A percentile compares a stretch with the other conserved stretches of the same genome.
Conservation (phyloP, 1,140 invertebrate genomes). For the Macrostomum lignano region DNA sequence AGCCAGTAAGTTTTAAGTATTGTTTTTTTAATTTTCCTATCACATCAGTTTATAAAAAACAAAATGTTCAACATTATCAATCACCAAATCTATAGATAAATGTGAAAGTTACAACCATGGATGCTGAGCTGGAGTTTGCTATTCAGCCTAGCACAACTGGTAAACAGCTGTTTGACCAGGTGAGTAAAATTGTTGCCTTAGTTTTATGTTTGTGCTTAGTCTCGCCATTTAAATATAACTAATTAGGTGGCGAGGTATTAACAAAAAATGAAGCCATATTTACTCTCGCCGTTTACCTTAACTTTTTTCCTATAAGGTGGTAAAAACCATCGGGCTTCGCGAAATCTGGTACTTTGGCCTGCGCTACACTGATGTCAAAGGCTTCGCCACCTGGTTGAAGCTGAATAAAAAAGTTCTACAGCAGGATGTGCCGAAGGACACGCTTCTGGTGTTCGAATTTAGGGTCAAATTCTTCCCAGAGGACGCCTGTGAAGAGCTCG, state of each 20-base stretch:
- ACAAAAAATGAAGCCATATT: too few relatives aligned
- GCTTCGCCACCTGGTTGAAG: slow-evolving; percentile 88
- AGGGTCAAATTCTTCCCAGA: slow-evolving; percentile 97
- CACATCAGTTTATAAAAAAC: background rate
- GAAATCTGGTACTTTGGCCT: slow-evolving; percentile 99
- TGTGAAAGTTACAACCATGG: slow-evolving; percentile 85
- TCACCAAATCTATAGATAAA: slow-evolving; percentile 35
- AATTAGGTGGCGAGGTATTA: too few relatives aligned
- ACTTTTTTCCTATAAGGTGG: slow-evolving; percentile 31
- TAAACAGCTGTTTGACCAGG: slow-evolving; percentile 82
- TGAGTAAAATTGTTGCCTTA: slow-evolving; percentile 8
- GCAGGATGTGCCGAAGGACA: slow-evolving; percentile 53
- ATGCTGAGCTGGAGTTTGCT: slow-evolving; percentile 90
- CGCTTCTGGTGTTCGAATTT: slow-evolving; percentile 80
- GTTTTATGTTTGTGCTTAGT: background rate
- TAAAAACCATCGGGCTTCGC: slow-evolving; percentile 84
- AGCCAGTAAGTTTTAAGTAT: too few relatives aligned
- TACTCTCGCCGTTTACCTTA: too few relatives aligned
- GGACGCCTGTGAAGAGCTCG: slow-evolving; percentile 90
- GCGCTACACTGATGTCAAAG: slow-evolving; percentile 87
- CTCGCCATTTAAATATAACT: too few relatives aligned
- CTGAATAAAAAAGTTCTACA: slow-evolving; percentile 75
- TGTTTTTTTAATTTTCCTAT: too few relatives aligned
- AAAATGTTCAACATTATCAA: background rate
- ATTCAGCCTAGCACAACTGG: slow-evolving; percentile 90